Evolutionary conservation across 2,888 invertebrate genomes (phyloP).

Genomic region (Tachina grossa): DNA sequence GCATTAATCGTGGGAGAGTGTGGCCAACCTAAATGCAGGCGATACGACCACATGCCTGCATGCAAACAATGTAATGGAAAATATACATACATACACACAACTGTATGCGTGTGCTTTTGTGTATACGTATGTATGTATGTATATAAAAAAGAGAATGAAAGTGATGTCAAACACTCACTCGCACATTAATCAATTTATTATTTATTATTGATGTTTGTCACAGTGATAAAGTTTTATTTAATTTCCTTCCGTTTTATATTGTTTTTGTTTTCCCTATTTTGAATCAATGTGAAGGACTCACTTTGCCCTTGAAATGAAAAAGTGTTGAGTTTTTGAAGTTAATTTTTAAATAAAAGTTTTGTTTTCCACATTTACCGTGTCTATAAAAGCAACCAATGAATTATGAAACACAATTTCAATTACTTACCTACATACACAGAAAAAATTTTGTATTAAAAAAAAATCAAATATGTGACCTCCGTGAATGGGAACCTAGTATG

Average conservation of each 20-base stretch:
- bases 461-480: too few species aligned
- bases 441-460: too few species aligned
- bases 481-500: too few species aligned
- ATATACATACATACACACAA: neutral
- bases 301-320: conserved; percentile 34
- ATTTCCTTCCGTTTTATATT: conserved; percentile 14
- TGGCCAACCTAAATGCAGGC: neutral
- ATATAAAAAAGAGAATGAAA: conserved; percentile 9
- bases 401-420: conserved; percentile 24
- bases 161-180: neutral
- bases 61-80: neutral
- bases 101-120: neutral
- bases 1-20: neutral
- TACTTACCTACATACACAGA: neutral
- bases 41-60: neutral
- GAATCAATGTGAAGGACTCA: conserved; percentile 51
- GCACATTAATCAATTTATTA: conserved; percentile 20
- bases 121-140: too few species aligned
- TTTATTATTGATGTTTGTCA: neutral
- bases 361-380: conserved; percentile 8
- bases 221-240: conserved; percentile 24
- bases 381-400: conserved; percentile 11
- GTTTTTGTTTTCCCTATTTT: neutral
- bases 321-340: conserved; percentile 33
- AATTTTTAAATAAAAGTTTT: conserved; percentile 41